Base-by-base conservation (phyloP, 1,140 invertebrate species). In the Pectinophora gossypiella region DNA sequence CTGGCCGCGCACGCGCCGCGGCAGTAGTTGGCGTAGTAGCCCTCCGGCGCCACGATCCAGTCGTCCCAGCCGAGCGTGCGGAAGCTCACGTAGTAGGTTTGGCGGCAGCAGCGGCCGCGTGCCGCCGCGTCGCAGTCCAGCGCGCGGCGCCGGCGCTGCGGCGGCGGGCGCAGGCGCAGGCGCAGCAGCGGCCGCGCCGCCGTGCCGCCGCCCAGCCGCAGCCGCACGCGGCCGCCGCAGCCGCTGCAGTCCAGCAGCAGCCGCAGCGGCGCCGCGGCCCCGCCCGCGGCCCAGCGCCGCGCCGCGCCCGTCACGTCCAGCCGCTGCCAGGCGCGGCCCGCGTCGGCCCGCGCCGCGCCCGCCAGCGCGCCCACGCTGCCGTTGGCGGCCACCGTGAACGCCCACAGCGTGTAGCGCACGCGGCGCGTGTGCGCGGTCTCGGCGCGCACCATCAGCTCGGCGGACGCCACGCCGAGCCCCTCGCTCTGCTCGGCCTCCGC, bases 1-100 rank as follows among this genome's bases (percentile, higher is more conserved):
- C 93, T 96, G 27, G 94, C 90, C 2, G 90, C 86, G 81, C 96
- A 98, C 66, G 96, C 94, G 42, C 96, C 96, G 65, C 94, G 91
- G 84, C 97, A 98, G 86, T 97, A 98, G 85, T 97, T 97, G n/a
- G 96, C 96, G 82, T 95, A 95, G 87, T 98, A 97, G 79, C 93
- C 93, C 71, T 92, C 90, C 3, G 96, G 96, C 27, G 95, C 95
- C 56, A 98, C 97, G 69, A 98, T 96, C 95, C 96, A 97, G 88
- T 97, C 96, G 76, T 97, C 95, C 96, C 96, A 98, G 50, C 96
- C 96, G 12, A 98, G 90, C 50, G 95, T 92, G 59, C 93, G 93
- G 87, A 98, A 98, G 77, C 92, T 95, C 38, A 98, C 95, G 88
- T 95, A 96, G 85, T 97, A 95, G 18, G 94, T 92, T 78, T 97